phyloP scores from a whole-genome alignment of 2,113 vertebrate genomes.

The Takifugu bimaculatus region DNA sequence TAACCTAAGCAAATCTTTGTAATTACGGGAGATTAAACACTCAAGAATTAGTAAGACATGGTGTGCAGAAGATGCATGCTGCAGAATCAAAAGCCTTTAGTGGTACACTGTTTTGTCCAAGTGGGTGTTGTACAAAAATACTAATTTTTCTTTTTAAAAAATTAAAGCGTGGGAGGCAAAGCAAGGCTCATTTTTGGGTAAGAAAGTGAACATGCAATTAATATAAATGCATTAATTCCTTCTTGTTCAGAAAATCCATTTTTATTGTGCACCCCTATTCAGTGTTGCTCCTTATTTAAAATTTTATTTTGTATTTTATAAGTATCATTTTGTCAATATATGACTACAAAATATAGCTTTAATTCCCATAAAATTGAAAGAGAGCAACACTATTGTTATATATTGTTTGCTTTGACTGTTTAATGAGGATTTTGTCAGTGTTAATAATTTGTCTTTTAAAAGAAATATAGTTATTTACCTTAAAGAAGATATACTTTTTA shows the following conservation, averaged over 20 bases:
- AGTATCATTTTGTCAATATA: no score
- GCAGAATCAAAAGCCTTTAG: constrained; percentile 50
- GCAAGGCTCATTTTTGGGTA: neutral
- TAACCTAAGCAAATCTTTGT: constrained; percentile 74
- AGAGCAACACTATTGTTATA: no score
- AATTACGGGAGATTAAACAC: constrained; percentile 78
- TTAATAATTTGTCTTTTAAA: no score
- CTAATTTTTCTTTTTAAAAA: constrained; percentile 45
- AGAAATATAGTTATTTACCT: no score
- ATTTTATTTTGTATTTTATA: no score
- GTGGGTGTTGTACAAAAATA: constrained; percentile 27
- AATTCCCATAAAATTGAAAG: no score
- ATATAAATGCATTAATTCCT: neutral
- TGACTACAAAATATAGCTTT: no score
- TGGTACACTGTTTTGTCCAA: constrained; percentile 59
- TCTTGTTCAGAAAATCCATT: neutral
- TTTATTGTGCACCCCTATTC: neutral
- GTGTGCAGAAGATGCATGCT: constrained; percentile 54
- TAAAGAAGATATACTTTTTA: no score
- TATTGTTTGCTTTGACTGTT: no score
- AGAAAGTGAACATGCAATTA: neutral
- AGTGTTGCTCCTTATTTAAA: no score
- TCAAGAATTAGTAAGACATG: constrained; percentile 66
- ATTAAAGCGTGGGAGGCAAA: constrained; percentile 31
- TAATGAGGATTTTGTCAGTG: no score